phyloP scores from a whole-genome alignment of 1,140 invertebrate genomes.

The Euwallacea fornicatus region DNA sequence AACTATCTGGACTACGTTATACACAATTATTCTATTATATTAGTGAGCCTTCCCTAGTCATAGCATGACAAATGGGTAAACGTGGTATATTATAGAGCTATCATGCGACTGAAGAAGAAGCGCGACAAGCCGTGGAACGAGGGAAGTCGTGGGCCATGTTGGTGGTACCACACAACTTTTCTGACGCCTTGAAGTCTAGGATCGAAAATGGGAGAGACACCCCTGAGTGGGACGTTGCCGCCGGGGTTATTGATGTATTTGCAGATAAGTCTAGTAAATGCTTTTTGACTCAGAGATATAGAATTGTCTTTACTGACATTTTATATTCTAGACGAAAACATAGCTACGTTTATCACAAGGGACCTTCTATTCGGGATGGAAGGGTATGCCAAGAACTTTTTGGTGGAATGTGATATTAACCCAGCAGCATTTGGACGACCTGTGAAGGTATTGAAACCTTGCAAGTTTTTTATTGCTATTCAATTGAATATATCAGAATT shows the following conservation, averaged over 20 bases:
- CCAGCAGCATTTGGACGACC: slow-evolving; percentile 80
- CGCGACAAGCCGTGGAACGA: slow-evolving; percentile 67
- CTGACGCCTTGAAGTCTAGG: slow-evolving; percentile 73
- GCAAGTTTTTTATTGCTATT: slow-evolving; percentile 36
- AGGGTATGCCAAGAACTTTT: slow-evolving; percentile 70
- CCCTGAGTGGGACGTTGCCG: slow-evolving; percentile 76
- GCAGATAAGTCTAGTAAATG: slow-evolving; percentile 87
- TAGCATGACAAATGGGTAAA: not conserved
- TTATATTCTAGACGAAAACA: slow-evolving; percentile 75
- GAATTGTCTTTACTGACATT: not conserved
- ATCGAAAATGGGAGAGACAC: slow-evolving; percentile 65
- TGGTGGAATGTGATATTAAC: slow-evolving; percentile 73
- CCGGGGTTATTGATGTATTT: slow-evolving; percentile 81
- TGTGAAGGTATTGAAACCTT: slow-evolving; percentile 63
- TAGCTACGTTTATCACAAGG: slow-evolving; percentile 78
- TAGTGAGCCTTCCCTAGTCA: slow-evolving; percentile 46
- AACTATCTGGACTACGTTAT: slow-evolving; percentile 71
- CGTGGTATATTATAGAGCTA: slow-evolving; percentile 39
- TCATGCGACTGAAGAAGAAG: slow-evolving; percentile 67
- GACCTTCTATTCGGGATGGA: slow-evolving; percentile 79
- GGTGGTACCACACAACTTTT: slow-evolving; percentile 85
- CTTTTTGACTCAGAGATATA: slow-evolving; percentile 3
- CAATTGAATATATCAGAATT: too few species aligned
- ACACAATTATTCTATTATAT: slow-evolving; percentile 60
- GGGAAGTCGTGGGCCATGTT: slow-evolving; percentile 86